Base-by-base conservation (phyloP, 2,113 vertebrate genomes). In the Ginglymostoma cirratum region DNA sequence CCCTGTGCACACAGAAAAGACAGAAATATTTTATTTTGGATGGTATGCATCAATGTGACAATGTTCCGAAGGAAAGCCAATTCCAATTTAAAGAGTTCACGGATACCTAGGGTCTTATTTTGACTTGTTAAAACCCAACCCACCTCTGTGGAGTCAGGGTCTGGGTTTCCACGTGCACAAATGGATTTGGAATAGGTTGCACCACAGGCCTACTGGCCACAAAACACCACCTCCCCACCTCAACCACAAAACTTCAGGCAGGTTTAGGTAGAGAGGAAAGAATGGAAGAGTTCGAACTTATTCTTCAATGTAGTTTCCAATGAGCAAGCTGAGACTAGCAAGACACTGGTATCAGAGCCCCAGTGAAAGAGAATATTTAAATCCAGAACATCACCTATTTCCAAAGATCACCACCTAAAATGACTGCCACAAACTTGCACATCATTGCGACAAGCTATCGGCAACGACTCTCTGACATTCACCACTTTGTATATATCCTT, bases 1-100 rank as follows among this genome's bases (percentile, higher is more conserved):
- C 98, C 98, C 99, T 99, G 97, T 96, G 96, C 96, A 97, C 89
- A 97, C 70, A 96, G 97, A 96, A 97, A 96, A 97, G 96, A 96
- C 96, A 96, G 96, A 96, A 96, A 52, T 45, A 30, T 42, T 98
- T 95, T 19, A 95, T 69, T 27, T 48, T 52, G 93, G 38, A 70
- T 94, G 21, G 10, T 2, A 30, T 89, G 45, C 12, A 61, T 14
- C 52, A 34, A 34, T 30, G 5, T 80, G 38, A 38, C 15, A 45
- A 83, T 83, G 21, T 1, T 45, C 0, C 6, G n/a, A 15, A 17
- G 76, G 10, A 80, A 80, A 80, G 17, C 76, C 14, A 3, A n/a
- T 52, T 30, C 17, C 17, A 52, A 14, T 92, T n/a, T 8, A n/a
- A 66, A n/a, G 61, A 23, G 89, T 17, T 38, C n/a, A 8, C 15